Evolutionary conservation across 2,888 invertebrate genomes (phyloP).

Genomic region (Aricia artaxerxes): DNA sequence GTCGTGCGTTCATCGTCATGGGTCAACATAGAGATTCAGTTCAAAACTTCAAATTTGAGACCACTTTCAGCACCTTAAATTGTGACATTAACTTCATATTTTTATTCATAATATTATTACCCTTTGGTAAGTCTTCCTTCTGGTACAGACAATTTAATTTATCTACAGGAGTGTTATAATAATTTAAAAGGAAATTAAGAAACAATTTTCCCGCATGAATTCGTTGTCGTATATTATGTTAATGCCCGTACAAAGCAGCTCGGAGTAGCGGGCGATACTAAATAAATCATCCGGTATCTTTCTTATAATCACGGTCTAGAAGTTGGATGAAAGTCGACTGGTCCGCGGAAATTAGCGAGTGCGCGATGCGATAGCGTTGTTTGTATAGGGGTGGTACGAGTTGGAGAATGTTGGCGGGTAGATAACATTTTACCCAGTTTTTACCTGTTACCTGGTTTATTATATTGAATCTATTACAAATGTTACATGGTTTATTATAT

Average conservation of each 20-base stretch:
- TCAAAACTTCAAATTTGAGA: too few species aligned
- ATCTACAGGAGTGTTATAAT: background rate
- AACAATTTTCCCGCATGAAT: background rate
- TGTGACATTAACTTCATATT: too few species aligned
- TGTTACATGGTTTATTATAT: too few species aligned
- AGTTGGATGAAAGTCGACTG: slow-evolving; percentile 66
- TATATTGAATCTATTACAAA: too few species aligned
- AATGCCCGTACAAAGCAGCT: slow-evolving; percentile 12
- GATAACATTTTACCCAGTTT: too few species aligned
- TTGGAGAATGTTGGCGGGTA: slow-evolving; percentile 39
- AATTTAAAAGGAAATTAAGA: slow-evolving; percentile 9
- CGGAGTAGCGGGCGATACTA: slow-evolving; percentile 46
- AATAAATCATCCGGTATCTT: slow-evolving; percentile 69
- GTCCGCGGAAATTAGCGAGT: slow-evolving; percentile 75
- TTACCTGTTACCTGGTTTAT: too few species aligned
- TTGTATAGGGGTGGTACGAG: slow-evolving; percentile 54
- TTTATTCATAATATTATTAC: too few species aligned
- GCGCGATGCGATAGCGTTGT: slow-evolving; percentile 72
- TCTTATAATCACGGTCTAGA: slow-evolving; percentile 65
- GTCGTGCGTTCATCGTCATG: too few species aligned
- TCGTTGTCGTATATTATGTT: slow-evolving; percentile 1
- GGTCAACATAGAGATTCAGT: too few species aligned
- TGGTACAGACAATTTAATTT: background rate
- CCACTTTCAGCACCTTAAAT: too few species aligned
- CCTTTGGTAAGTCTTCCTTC: background rate